Conservation (phyloP, 2,888 invertebrate genomes). For the Erpobdella octoculata region DNA sequence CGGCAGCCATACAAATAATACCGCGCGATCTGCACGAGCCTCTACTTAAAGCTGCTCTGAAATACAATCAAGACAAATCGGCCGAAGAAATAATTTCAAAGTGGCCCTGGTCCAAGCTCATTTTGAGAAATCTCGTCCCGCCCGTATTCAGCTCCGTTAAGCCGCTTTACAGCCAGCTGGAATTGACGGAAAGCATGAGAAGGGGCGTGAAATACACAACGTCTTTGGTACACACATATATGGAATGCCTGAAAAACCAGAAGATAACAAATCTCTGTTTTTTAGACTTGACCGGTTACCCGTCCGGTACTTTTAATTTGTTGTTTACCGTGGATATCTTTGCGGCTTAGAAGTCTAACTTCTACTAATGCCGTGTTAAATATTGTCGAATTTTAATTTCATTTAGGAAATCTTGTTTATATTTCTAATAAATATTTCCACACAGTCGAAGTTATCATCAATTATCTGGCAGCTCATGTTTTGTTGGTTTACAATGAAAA, state of each 20-base stretch:
- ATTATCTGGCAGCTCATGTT: conserved; percentile 47
- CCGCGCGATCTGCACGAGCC: conserved; percentile 42
- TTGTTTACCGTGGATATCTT: no score
- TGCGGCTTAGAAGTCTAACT: no score
- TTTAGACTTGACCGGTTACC: conserved; percentile 47
- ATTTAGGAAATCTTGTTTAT: neutral
- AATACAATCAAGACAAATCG: conserved; percentile 42
- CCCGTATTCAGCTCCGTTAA: conserved; percentile 41
- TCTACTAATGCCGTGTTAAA: no score
- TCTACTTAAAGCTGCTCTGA: conserved; percentile 44
- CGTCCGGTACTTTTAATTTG: conserved; percentile 41
- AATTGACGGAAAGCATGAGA: conserved; percentile 41
- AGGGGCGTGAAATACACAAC: conserved; percentile 47
- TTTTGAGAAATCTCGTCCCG: conserved; percentile 43
- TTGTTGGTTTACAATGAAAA: conserved; percentile 48
- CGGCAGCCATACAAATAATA: conserved; percentile 36
- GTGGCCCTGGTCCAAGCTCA: conserved; percentile 44
- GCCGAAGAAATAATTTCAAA: conserved; percentile 43
- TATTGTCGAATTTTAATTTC: no score
- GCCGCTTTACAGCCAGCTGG: conserved; percentile 40
- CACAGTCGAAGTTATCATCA: conserved; percentile 47
- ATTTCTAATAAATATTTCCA: neutral
- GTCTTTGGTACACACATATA: conserved; percentile 45
- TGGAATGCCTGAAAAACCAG: conserved; percentile 44
- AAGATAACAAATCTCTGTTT: conserved; percentile 42